phyloP scores from a whole-genome alignment of 2,888 invertebrate genomes.

The Hesperia comma region DNA sequence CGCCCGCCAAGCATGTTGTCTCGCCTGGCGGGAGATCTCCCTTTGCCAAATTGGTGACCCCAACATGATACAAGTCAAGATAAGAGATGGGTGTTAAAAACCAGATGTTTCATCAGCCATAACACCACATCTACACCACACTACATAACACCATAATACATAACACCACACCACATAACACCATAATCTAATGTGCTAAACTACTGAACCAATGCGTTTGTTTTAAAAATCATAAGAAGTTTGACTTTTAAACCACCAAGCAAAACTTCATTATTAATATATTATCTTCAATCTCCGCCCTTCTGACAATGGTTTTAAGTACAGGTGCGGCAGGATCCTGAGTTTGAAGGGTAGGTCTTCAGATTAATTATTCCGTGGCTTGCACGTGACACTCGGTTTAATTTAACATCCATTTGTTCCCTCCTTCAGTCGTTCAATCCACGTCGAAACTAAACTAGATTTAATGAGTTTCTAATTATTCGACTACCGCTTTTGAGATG shows the following conservation, averaged over 20 bases:
- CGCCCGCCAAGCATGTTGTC: too few relatives aligned
- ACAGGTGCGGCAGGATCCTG: conserved; percentile 12
- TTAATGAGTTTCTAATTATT: conserved; percentile 16
- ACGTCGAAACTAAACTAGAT: conserved; percentile 9
- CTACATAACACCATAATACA: too few relatives aligned
- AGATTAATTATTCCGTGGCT: conserved; percentile 37
- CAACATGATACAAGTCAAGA: too few relatives aligned
- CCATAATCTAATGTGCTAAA: too few relatives aligned
- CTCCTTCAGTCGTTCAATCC: conserved; percentile 9
- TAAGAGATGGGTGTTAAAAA: too few relatives aligned
- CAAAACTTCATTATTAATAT: not conserved
- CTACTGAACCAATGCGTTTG: too few relatives aligned
- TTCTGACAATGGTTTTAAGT: conserved; percentile 14
- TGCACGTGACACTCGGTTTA: conserved; percentile 37
- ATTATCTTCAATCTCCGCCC: not conserved
- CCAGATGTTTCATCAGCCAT: too few relatives aligned
- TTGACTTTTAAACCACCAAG: not conserved
- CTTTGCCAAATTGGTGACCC: too few relatives aligned
- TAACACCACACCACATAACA: too few relatives aligned
- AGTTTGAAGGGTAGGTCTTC: conserved; percentile 11
- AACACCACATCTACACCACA: too few relatives aligned
- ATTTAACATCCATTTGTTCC: conserved; percentile 24
- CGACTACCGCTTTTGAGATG: not conserved
- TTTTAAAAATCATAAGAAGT: too few relatives aligned
- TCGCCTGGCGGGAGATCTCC: too few relatives aligned